A percentile compares a stretch with the other conserved stretches of the same genome.
Evolutionary conservation across 2,113 vertebrate genomes (phyloP).

Genomic region (Siphamia tubifer): DNA sequence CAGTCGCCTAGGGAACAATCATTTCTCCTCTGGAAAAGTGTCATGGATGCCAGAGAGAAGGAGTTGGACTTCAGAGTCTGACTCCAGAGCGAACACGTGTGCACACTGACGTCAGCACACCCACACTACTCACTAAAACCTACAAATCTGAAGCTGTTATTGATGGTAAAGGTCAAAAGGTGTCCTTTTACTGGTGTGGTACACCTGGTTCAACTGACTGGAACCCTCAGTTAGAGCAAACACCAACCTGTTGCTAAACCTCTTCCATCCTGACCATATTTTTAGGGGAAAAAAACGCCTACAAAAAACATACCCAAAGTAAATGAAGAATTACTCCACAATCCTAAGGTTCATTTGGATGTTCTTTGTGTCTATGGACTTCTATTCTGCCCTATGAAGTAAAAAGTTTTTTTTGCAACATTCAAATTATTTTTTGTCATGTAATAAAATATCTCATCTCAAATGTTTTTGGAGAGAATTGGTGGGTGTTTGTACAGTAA

Average conservation of each 20-base stretch:
- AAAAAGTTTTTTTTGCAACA: no score
- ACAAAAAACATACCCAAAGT: no score
- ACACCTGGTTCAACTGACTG: slow-evolving; percentile 14
- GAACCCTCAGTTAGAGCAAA: neutral
- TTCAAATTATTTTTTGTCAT: no score
- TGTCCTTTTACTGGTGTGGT: slow-evolving; percentile 1
- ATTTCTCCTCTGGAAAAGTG: slow-evolving; percentile 64
- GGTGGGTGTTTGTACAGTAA: no score
- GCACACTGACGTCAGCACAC: slow-evolving; percentile 16
- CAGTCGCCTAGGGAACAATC: slow-evolving; percentile 71
- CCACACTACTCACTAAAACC: slow-evolving; percentile 1
- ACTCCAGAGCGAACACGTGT: slow-evolving; percentile 33
- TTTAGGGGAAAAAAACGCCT: no score
- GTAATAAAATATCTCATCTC: no score
- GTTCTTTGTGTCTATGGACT: no score
- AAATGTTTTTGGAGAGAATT: no score
- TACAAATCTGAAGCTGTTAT: neutral
- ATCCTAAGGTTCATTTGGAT: no score
- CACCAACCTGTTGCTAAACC: neutral
- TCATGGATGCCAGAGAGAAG: slow-evolving; percentile 55
- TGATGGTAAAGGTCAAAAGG: neutral
- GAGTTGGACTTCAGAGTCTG: slow-evolving; percentile 13
- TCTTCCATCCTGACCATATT: no score
- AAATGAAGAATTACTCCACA: no score
- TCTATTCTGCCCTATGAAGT: no score